Conservation (phyloP, 2,113 vertebrate genomes). For the Merops nubicus region DNA sequence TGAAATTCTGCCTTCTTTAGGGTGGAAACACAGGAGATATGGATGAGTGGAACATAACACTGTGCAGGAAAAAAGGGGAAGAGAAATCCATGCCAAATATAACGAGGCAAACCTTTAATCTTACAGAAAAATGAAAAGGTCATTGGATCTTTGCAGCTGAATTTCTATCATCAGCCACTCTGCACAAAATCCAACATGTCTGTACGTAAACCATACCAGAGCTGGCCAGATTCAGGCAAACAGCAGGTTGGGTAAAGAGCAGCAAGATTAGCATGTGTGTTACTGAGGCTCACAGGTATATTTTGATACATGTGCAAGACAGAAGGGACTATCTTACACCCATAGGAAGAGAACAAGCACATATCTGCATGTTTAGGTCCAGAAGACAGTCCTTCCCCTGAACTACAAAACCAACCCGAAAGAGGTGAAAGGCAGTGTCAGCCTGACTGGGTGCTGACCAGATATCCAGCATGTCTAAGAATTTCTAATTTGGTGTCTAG, state of each 20-base stretch:
- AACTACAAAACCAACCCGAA: background rate
- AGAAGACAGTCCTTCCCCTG: background rate
- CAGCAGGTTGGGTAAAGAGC: background rate
- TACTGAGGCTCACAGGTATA: background rate
- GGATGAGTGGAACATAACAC: background rate
- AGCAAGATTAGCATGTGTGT: background rate
- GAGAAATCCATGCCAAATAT: background rate
- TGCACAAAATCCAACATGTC: background rate
- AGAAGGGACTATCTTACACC: background rate
- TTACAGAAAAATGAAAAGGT: background rate
- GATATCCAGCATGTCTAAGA: background rate
- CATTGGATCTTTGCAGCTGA: background rate
- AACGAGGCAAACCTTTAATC: background rate
- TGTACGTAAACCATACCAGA: background rate
- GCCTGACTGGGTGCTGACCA: background rate
- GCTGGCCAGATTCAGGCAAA: background rate
- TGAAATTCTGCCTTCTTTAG: conserved; percentile 31
- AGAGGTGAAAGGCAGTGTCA: background rate
- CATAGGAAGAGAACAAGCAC: background rate
- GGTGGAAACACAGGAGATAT: conserved; percentile 29
- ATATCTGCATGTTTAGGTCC: background rate
- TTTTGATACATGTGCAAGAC: background rate
- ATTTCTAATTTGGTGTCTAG: background rate
- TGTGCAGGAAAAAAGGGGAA: background rate
- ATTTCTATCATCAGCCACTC: background rate